Conservation (phyloP, 1,140 invertebrate genomes). For the Microplitis mediator region DNA sequence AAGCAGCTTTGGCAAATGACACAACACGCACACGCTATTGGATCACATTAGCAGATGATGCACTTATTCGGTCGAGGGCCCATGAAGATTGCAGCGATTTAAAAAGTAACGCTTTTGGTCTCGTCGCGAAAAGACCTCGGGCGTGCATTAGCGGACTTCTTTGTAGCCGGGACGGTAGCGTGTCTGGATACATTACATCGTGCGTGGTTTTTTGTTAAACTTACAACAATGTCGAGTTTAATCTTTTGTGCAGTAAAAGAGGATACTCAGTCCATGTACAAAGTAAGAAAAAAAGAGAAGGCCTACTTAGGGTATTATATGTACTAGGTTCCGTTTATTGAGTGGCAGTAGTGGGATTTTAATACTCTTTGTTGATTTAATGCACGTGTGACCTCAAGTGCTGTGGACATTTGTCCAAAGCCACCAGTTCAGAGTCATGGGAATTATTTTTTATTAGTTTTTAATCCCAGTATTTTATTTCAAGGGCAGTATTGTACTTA, state of each 20-base stretch:
- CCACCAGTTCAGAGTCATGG: too few relatives aligned
- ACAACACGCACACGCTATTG: slow-evolving; percentile 34
- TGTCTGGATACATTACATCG: slow-evolving; percentile 29
- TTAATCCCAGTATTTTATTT: too few relatives aligned
- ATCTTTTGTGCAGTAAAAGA: slow-evolving; percentile 35
- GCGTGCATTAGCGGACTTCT: slow-evolving; percentile 25
- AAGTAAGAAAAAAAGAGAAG: not conserved
- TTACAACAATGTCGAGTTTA: slow-evolving; percentile 33
- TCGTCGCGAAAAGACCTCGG: not conserved
- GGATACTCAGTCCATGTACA: slow-evolving; percentile 31
- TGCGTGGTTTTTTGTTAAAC: slow-evolving; percentile 30
- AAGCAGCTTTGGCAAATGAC: slow-evolving; percentile 28
- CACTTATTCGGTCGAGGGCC: too few relatives aligned
- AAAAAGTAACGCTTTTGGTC: too few relatives aligned
- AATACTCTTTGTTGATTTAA: slow-evolving; percentile 34
- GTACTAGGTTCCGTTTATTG: not conserved
- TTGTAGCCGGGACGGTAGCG: slow-evolving; percentile 35
- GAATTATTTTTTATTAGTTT: too few relatives aligned
- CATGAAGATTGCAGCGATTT: too few relatives aligned
- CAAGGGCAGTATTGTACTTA: too few relatives aligned
- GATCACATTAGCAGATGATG: too few relatives aligned
- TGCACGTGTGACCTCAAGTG: slow-evolving; percentile 36
- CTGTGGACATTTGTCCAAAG: not conserved
- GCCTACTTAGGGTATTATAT: not conserved
- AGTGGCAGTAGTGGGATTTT: slow-evolving; percentile 27